Base-by-base conservation (phyloP, 1,140 invertebrate species). In the Triops cancriformis region DNA sequence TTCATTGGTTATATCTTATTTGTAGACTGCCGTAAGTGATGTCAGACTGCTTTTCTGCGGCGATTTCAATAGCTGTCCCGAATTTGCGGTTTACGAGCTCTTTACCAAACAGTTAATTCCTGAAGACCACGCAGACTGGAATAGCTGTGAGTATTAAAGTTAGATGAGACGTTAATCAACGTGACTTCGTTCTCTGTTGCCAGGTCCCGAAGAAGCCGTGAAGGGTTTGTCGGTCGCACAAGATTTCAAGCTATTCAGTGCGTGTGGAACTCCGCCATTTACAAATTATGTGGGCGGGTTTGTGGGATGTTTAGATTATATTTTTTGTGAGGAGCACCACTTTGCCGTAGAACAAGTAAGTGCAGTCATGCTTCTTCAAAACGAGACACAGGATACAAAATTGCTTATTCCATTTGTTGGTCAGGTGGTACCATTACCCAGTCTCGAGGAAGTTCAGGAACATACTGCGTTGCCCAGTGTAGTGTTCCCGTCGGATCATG, bases 401-500 rank as follows among this genome's bases (percentile, higher is more conserved):
- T 72, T 79, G 79, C 72, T 73, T 76, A 14, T 23, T 79, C 78
- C 41, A 64, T 80, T 80, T 23, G 78, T 84, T 85, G 12, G 31
- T 7, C 83, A 90, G 87, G 87, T 92, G 1, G 85, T 97, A 77
- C 94, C 94, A 3, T 86, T 95, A 79, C 94, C 94, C 0, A 88
- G 87, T 31, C 86, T 90, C 76, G 91, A 94, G 81, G 91, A 95
- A 81, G 84, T 98, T 18, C 87, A 83, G 73, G 82, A 86, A 43
- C 84, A 94, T 82, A 85, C 83, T 72, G 95, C 93, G 12, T 87
- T 98, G 79, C 96, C 96, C 1, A 97, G 92, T 81, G 85, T 92
- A 23, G 89, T 92, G 10, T 94, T 93, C 85, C 96, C 96, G 1
- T 97, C 95, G 23, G 96, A 98, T 88, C 96, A 98, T 85, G 85